Percentiles rank a stretch among this genome's conserved stretches.
Conservation (phyloP, 2,888 invertebrate genomes). For the Bellardia bayeri region DNA sequence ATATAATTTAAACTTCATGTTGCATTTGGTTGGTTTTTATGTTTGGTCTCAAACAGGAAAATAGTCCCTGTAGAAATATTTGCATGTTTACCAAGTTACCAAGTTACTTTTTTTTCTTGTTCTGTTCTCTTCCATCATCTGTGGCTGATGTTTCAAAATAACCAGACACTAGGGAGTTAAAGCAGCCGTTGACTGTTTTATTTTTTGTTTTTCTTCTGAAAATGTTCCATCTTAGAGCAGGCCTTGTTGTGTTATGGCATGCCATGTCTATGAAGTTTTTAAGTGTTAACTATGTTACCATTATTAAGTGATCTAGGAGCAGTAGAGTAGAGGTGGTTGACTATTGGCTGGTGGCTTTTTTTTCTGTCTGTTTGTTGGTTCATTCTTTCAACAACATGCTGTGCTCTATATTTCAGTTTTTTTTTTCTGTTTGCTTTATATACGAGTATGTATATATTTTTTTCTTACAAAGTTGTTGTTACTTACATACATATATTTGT, state of each 20-base stretch:
- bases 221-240: conserved; percentile 21
- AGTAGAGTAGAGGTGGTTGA: conserved; percentile 23
- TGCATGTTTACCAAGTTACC: conserved; percentile 60
- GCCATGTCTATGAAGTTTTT: conserved; percentile 46
- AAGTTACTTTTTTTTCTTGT: not conserved
- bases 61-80: conserved; percentile 61
- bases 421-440: not conserved
- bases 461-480: conserved; percentile 28
- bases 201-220: conserved; percentile 1
- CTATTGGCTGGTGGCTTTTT: conserved; percentile 31
- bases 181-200: conserved; percentile 19
- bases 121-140: conserved; percentile 31
- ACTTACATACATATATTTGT: not conserved
- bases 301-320: conserved; percentile 60
- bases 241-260: not conserved
- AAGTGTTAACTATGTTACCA: conserved; percentile 69
- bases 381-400: conserved; percentile 52
- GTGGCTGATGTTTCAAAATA: conserved; percentile 13
- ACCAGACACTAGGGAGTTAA: conserved; percentile 54
- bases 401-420: conserved; percentile 60
- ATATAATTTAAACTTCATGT: conserved; percentile 35
- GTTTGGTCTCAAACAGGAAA: conserved; percentile 29
- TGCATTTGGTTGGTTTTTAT: not conserved
- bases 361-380: not conserved
- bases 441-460: not conserved